Percentiles rank a stretch among this genome's conserved stretches.
These are phyloP conservation scores for Mionectes olivaceus DNA, from an alignment of 2,797 vertebrate genomes.

Conservation along the genomic window DNA sequence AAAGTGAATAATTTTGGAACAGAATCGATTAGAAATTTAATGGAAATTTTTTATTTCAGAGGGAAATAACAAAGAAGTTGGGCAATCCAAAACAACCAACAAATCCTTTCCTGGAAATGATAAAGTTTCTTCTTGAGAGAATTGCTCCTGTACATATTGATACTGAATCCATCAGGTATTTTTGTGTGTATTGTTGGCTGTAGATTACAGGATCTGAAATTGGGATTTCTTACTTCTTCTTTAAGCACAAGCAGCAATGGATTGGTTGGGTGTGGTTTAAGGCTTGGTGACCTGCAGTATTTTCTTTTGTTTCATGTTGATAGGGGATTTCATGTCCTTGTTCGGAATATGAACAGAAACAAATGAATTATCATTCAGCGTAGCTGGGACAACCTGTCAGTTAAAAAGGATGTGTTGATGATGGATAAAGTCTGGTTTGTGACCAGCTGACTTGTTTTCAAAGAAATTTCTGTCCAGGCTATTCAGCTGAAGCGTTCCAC, in stretches of 20 bases:
- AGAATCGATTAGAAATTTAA: conserved; percentile 7
- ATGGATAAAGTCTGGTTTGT: neutral
- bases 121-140: conserved; percentile 96
- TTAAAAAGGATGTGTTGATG: neutral
- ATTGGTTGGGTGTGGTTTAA: neutral
- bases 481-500: neutral
- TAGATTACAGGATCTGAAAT: neutral
- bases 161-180: conserved; percentile 93
- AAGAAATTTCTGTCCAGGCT: neutral
- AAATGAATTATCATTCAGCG: neutral
- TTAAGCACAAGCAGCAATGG: neutral
- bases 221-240: neutral
- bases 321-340: neutral
- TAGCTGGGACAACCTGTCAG: neutral
- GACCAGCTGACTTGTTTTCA: neutral
- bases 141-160: conserved; percentile 98
- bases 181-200: neutral
- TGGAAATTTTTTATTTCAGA: conserved; percentile 78
- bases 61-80: conserved; percentile 97
- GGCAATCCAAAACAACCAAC: conserved; percentile 97
- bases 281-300: neutral
- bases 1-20: neutral
- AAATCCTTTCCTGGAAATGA: conserved; percentile 98
- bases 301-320: neutral
- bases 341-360: neutral